Conservation (phyloP, 1,140 invertebrate genomes). For the Mamestra configurata region DNA sequence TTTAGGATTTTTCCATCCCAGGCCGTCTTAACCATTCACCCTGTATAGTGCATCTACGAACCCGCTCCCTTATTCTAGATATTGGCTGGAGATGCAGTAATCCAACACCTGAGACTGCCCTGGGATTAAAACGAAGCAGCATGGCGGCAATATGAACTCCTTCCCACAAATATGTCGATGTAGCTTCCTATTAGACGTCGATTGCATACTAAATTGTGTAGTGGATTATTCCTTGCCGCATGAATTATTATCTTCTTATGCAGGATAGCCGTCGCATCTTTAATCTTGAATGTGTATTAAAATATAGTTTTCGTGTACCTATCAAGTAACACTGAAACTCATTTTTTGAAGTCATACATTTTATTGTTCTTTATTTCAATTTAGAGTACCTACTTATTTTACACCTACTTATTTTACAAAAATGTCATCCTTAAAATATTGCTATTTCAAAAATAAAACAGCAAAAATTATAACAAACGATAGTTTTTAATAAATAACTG, state of each 20-base stretch:
- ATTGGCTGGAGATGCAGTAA: slow-evolving; percentile 53
- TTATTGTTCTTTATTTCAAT: too few species aligned
- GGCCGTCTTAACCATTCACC: too few species aligned
- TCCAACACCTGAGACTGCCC: slow-evolving; percentile 59
- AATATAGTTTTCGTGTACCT: too few species aligned
- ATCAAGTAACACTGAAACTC: too few species aligned
- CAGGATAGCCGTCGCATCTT: too few species aligned
- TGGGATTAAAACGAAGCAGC: slow-evolving; percentile 55
- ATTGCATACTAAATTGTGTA: slow-evolving; percentile 27
- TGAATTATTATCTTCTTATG: background rate
- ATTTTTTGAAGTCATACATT: too few species aligned
- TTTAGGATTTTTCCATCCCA: too few species aligned
- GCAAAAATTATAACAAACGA: background rate
- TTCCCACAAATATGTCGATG: slow-evolving; percentile 47
- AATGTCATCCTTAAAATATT: too few species aligned
- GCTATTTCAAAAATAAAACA: too few species aligned
- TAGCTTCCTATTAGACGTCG: background rate
- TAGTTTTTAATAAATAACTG: background rate
- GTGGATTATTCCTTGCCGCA: slow-evolving; percentile 14
- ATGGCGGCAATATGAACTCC: slow-evolving; percentile 36
- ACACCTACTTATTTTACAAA: too few species aligned
- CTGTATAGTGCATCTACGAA: slow-evolving; percentile 12
- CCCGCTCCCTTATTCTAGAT: slow-evolving; percentile 25
- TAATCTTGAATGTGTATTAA: too few species aligned
- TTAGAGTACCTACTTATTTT: too few species aligned